A percentile compares a stretch with the other conserved stretches of the same genome.
Evolutionary conservation across 2,797 vertebrate species (phyloP).

Genomic region (Sibirionetta formosa): DNA sequence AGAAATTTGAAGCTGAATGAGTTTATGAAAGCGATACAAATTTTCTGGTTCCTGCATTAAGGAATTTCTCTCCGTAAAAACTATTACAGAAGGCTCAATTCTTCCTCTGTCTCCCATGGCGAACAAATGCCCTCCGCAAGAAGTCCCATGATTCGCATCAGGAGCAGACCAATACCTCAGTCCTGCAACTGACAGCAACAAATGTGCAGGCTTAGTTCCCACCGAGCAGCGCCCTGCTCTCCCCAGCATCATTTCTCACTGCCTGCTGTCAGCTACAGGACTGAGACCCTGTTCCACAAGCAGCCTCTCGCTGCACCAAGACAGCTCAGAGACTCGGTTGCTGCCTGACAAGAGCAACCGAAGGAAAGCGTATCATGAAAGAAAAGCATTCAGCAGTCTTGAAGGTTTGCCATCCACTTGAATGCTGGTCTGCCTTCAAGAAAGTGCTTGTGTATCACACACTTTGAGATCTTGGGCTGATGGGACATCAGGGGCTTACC

Average conservation of each 20-base stretch:
- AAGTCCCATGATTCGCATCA: neutral
- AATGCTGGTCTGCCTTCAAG: neutral
- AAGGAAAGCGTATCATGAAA: fast-evolving
- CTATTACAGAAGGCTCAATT: neutral
- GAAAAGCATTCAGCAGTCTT: neutral
- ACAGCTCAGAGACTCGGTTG: neutral
- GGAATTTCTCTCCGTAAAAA: neutral
- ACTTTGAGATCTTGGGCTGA: neutral
- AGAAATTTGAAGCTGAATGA: neutral
- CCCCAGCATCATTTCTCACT: neutral
- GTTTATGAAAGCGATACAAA: neutral
- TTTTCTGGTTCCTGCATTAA: neutral
- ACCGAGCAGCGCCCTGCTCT: fast-evolving
- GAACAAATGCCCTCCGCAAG: neutral
- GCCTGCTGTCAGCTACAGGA: neutral
- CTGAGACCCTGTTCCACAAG: neutral
- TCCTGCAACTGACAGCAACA: neutral
- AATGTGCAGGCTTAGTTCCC: neutral
- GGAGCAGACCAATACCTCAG: neutral
- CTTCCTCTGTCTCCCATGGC: neutral
- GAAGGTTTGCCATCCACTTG: fast-evolving
- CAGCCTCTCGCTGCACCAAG: neutral
- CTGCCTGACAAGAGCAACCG: neutral
- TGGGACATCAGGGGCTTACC: neutral
- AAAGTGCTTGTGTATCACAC: neutral